Conservation (phyloP, 2,888 invertebrate genomes). For the Dryomyza anilis region DNA sequence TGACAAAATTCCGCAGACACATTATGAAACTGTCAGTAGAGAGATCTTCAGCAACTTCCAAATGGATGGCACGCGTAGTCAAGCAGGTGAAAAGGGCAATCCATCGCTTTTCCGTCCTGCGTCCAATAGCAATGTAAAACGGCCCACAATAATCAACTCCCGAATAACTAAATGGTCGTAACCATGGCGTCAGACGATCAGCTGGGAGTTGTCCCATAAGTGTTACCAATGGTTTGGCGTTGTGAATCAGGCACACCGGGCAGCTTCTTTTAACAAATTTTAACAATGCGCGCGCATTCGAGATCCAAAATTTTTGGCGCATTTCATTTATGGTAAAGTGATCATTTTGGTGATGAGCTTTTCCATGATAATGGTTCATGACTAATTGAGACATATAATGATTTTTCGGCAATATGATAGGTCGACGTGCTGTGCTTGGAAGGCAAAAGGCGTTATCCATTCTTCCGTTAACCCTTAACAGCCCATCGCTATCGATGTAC, state of each 20-base stretch:
- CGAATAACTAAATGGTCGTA: slow-evolving; percentile 33
- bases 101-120: slow-evolving; percentile 20
- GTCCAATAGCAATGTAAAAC: background rate
- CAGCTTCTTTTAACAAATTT: too few species aligned
- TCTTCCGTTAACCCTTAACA: too few species aligned
- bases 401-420: too few species aligned
- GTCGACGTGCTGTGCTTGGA: too few species aligned
- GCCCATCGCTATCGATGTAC: too few species aligned
- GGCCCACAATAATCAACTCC: slow-evolving; percentile 33
- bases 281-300: too few species aligned
- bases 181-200: slow-evolving; percentile 30
- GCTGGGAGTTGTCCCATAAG: slow-evolving; percentile 30
- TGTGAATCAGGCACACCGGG: too few species aligned
- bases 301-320: too few species aligned
- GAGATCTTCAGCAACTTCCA: slow-evolving; percentile 10
- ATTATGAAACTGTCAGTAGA: slow-evolving; percentile 5
- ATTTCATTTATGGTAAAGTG: background rate
- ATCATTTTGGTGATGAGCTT: background rate
- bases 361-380: too few species aligned
- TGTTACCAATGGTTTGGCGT: slow-evolving; percentile 8
- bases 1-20: slow-evolving; percentile 2
- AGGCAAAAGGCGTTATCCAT: too few species aligned
- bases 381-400: too few species aligned
- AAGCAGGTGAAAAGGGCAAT: slow-evolving; percentile 23
- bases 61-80: slow-evolving; percentile 12